Conservation (phyloP, 2,797 vertebrate species). For the Falco peregrinus region DNA sequence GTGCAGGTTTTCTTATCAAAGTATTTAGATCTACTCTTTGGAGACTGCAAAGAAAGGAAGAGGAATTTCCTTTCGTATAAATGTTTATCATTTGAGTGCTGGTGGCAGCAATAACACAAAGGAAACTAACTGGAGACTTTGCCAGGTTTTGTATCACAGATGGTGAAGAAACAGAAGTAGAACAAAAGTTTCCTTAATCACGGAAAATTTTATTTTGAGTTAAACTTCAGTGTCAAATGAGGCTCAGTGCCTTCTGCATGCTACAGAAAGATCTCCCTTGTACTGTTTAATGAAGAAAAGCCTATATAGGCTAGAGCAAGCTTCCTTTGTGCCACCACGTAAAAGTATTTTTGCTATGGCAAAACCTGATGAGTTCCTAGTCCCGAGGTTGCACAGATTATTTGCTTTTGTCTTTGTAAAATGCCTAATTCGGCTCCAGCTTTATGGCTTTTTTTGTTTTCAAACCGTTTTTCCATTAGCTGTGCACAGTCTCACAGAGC, state of each 20-base stretch:
- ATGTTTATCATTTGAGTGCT: slow-evolving; percentile 31
- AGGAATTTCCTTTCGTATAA: slow-evolving; percentile 46
- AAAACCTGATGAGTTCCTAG: not conserved
- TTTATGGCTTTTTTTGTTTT: not conserved
- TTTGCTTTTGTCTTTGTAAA: slow-evolving; percentile 18
- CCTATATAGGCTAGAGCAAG: not conserved
- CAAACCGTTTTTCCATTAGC: not conserved
- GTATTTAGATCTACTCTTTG: not conserved
- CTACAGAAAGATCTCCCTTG: not conserved
- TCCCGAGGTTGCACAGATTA: not conserved
- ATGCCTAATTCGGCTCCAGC: not conserved
- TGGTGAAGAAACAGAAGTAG: slow-evolving; percentile 55
- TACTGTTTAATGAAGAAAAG: not conserved
- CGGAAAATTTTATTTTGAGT: slow-evolving; percentile 24
- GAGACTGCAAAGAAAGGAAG: not conserved
- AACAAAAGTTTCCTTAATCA: slow-evolving; percentile 64
- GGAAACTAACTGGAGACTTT: slow-evolving; percentile 40
- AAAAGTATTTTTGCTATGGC: not conserved
- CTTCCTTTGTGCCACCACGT: not conserved
- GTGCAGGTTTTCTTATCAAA: not conserved
- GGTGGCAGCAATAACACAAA: slow-evolving; percentile 58
- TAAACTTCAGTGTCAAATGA: slow-evolving; percentile 41
- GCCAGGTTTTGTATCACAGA: slow-evolving; percentile 57
- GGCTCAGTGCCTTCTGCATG: slow-evolving; percentile 2
- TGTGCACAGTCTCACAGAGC: not conserved